phyloP scores from a whole-genome alignment of 1,140 invertebrate genomes.

The Agrypnia vestita region DNA sequence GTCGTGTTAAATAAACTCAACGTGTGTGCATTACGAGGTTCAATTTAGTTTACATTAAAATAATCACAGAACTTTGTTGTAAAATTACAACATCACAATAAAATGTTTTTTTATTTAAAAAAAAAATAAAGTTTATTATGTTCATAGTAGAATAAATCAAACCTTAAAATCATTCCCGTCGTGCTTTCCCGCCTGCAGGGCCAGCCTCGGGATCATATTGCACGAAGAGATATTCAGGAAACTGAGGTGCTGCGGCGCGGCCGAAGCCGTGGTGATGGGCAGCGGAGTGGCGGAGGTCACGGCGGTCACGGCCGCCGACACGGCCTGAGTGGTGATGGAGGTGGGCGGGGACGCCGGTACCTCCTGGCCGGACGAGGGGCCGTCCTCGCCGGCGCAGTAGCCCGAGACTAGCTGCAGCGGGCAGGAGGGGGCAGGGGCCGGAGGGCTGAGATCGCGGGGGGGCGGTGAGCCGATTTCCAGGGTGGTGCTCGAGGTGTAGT shows the following conservation, averaged over 20 bases:
- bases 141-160: background rate
- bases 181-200: conserved; percentile 24
- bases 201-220: conserved; percentile 19
- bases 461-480: conserved; percentile 69
- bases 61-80: too few species aligned
- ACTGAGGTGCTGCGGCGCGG: background rate
- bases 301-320: conserved; percentile 22
- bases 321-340: conserved; percentile 22
- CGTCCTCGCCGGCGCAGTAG: background rate
- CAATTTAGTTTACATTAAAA: too few species aligned
- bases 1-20: too few species aligned
- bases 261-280: conserved; percentile 36
- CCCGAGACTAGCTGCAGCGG: background rate
- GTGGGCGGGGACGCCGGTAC: background rate
- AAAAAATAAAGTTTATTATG: too few species aligned
- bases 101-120: too few species aligned
- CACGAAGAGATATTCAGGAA: background rate
- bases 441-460: background rate
- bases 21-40: too few species aligned
- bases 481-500: conserved; percentile 75
- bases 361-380: background rate
- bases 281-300: conserved; percentile 20
- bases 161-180: conserved; percentile 36
- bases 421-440: background rate
- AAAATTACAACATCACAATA: too few species aligned